phyloP scores from a whole-genome alignment of 2,888 invertebrate species.

The Vannuccia rotundouncinata region DNA sequence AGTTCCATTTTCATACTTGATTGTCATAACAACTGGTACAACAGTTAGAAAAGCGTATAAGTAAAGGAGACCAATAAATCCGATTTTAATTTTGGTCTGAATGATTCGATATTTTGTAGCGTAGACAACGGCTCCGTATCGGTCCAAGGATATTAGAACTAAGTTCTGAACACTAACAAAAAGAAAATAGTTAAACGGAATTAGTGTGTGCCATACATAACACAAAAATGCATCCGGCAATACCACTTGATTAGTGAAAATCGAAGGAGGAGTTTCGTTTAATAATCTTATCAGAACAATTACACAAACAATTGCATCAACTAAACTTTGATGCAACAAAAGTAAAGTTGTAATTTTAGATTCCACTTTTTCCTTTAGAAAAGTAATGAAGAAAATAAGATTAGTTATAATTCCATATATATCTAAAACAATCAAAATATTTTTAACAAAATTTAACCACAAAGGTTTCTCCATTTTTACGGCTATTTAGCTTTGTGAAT shows the following conservation, averaged over 20 bases:
- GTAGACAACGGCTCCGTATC: not conserved
- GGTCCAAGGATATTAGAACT: not conserved
- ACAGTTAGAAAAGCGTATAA: not conserved
- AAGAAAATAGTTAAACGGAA: not conserved
- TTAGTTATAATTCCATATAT: not conserved
- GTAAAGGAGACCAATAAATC: not conserved
- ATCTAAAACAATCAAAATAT: no score
- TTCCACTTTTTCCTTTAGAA: not conserved
- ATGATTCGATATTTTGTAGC: not conserved
- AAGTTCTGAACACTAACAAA: not conserved
- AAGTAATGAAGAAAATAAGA: not conserved
- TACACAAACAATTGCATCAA: not conserved
- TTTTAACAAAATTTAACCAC: no score
- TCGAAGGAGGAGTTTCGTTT: no score
- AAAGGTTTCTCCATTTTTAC: no score
- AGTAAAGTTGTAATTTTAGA: not conserved
- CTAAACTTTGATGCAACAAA: not conserved
- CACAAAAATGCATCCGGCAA: not conserved
- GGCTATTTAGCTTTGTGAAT: no score
- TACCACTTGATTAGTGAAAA: not conserved
- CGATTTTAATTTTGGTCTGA: not conserved
- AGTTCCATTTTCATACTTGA: not conserved
- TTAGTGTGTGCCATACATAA: not conserved
- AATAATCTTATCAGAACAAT: not conserved
- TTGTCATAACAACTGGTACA: not conserved